Base-by-base conservation (phyloP, 1,140 invertebrate genomes). In the Hestina assimilis region DNA sequence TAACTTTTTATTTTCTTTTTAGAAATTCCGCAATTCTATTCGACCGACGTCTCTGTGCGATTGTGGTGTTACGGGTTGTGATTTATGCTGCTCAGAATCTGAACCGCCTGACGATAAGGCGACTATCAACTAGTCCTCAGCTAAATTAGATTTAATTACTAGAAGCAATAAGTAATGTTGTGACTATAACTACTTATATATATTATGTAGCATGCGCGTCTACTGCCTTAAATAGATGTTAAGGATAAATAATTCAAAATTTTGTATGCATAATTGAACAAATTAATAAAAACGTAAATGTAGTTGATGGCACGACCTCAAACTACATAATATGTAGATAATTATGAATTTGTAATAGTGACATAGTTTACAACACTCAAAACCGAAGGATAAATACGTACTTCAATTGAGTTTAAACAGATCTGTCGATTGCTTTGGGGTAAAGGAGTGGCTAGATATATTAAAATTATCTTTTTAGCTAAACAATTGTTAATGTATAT, bases 1-100 rank as follows among this genome's bases (percentile, higher is more conserved):
- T 17, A 35, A n/a, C n/a, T 35, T 29, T 31, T 38, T 29, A 3
- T 66, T 72, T 63, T 57, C 40, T 81, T 83, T 48, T 46, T 76
- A 88, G 85, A 88, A 86, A 81, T 56, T 88, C 24, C 79, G 80
- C 45, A 66, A 83, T 52, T 86, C 85, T 21, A 86, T 88, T 54
- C 73, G 79, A 4, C 85, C 85, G 20, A 75, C 75, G 21, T 79
- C 79, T 8, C 66, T 83, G 43, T 88, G 85, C 53, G 85, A 86
- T 58, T 88, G 83, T 52, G 85, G 85, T 26, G 68, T 84, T 4
- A 72, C 73, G 42, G 83, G 77, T 62, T 88, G 85, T 75, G 85
- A 86, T 54, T 74, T 85, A 51, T 88, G 85, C 70, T 83, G 69
- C 59, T 88, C 85, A 20, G 85, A 88, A 1, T 86, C 85, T 6